Conservation (phyloP, 1,140 invertebrate species). For the Scaptomyza graminum region DNA sequence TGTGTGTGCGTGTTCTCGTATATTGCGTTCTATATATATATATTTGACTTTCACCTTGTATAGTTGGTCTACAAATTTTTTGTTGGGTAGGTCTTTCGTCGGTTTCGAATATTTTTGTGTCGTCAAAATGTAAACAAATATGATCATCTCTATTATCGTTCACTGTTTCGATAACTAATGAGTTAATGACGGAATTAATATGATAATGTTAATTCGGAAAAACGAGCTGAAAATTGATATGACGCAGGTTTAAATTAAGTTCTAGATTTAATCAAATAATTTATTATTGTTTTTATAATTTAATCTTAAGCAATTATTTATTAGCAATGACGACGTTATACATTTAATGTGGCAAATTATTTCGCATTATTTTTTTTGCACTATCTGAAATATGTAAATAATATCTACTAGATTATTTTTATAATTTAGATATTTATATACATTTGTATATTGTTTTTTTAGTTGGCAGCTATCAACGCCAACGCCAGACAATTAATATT, state of each 20-base stretch:
- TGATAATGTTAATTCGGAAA: background rate
- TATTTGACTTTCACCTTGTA: slow-evolving; percentile 33
- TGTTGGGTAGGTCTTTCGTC: slow-evolving; percentile 34
- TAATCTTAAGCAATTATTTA: too few species aligned
- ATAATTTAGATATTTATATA: slow-evolving; percentile 2
- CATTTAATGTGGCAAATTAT: slow-evolving; percentile 30
- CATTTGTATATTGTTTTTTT: slow-evolving; percentile 34
- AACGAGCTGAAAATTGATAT: background rate
- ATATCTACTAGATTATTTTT: slow-evolving; percentile 3
- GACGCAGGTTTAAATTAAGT: background rate
- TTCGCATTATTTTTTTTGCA: slow-evolving; percentile 4
- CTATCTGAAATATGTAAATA: background rate
- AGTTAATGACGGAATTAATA: background rate
- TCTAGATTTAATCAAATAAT: slow-evolving; percentile 1
- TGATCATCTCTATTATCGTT: background rate
- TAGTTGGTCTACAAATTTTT: slow-evolving; percentile 32
- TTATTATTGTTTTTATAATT: slow-evolving; percentile 27
- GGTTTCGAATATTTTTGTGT: slow-evolving; percentile 1
- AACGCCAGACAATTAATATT: slow-evolving; percentile 53
- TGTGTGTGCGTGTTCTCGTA: background rate
- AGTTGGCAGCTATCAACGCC: slow-evolving; percentile 46
- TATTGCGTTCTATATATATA: background rate
- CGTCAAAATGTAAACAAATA: slow-evolving; percentile 29
- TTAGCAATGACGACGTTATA: slow-evolving; percentile 6
- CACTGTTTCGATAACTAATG: background rate